phyloP scores from a whole-genome alignment of 2,113 vertebrate species.

The Dasyurus viverrinus region DNA sequence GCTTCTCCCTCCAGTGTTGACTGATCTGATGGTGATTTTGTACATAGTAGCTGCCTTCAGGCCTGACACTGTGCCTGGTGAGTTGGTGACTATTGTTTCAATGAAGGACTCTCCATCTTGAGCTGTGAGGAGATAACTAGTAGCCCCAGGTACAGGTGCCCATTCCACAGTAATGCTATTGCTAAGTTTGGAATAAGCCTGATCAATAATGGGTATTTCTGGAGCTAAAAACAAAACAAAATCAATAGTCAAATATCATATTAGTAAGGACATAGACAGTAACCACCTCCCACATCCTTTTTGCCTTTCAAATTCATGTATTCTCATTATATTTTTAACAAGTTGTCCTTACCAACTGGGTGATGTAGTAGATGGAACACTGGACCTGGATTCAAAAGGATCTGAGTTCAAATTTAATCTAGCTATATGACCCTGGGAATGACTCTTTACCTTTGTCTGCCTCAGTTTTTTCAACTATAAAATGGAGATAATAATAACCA shows the following conservation, averaged over 20 bases:
- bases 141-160: slow-evolving; percentile 87
- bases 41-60: slow-evolving; percentile 90
- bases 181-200: slow-evolving; percentile 93
- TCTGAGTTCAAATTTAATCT: background rate
- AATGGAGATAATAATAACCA: background rate
- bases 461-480: background rate
- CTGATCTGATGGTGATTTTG: slow-evolving; percentile 89
- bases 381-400: background rate
- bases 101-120: slow-evolving; percentile 82
- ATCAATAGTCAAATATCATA: background rate
- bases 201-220: slow-evolving; percentile 86
- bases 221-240: slow-evolving; percentile 85
- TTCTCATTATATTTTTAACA: background rate
- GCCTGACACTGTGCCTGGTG: slow-evolving; percentile 88
- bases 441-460: background rate
- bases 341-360: background rate
- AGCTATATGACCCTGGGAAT: background rate
- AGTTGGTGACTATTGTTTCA: slow-evolving; percentile 85
- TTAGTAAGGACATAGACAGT: slow-evolving; percentile 23
- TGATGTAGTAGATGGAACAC: background rate
- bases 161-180: slow-evolving; percentile 94
- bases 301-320: slow-evolving; percentile 11
- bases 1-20: slow-evolving; percentile 89
- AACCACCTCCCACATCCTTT: background rate
- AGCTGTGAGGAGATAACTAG: slow-evolving; percentile 89